These are phyloP conservation scores for Sesia bembeciformis DNA, from an alignment of 2,888 invertebrate genomes.

Conservation along the genomic window DNA sequence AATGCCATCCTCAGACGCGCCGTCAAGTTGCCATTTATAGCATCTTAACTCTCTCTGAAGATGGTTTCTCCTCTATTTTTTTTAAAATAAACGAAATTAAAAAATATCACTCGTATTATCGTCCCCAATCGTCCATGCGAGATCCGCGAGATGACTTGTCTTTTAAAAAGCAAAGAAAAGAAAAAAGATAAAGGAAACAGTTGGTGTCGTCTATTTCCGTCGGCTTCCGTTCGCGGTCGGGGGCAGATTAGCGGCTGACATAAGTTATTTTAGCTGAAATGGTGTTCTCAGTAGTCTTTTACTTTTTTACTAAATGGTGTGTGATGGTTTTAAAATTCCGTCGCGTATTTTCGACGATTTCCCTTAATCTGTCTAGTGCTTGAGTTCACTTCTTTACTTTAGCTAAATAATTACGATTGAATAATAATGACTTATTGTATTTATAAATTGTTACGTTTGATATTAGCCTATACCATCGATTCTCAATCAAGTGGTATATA, in stretches of 20 bases:
- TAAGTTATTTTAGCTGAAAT: slow-evolving; percentile 2
- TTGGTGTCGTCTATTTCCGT: slow-evolving; percentile 39
- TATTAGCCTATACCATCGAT: no score
- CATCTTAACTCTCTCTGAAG: not conserved
- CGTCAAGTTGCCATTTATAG: no score
- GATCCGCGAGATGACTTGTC: not conserved
- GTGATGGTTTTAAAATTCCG: no score
- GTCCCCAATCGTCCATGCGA: not conserved
- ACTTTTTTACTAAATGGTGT: no score
- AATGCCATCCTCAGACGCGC: no score
- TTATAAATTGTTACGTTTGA: no score
- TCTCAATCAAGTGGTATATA: no score
- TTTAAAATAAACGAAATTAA: not conserved
- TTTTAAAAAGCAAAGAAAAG: not conserved
- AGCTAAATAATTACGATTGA: no score
- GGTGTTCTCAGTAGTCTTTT: not conserved
- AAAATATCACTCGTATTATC: not conserved
- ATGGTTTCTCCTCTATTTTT: not conserved
- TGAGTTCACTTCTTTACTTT: no score
- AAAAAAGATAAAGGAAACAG: slow-evolving; percentile 21
- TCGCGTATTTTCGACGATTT: no score
- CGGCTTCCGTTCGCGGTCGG: slow-evolving; percentile 33
- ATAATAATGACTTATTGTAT: no score
- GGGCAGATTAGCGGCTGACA: slow-evolving; percentile 5
- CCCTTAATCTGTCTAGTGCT: no score